Percentiles rank a stretch among this genome's conserved stretches.
phyloP scores from a whole-genome alignment of 2,797 vertebrate species.

The Megalops cyprinoides region DNA sequence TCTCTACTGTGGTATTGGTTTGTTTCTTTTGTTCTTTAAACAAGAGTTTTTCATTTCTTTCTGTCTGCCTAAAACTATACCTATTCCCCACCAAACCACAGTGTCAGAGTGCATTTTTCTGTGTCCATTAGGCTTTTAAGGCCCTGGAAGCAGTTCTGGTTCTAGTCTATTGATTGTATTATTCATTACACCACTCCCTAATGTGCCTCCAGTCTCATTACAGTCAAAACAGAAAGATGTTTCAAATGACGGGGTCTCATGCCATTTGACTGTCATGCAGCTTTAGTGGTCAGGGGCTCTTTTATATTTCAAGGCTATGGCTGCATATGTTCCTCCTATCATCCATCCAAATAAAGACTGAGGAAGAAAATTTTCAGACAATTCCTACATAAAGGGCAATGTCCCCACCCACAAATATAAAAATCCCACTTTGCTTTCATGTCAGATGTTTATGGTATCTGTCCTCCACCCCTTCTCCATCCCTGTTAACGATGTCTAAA shows the following conservation, averaged over 20 bases:
- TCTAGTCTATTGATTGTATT: slow-evolving; percentile 51
- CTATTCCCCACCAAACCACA: background rate
- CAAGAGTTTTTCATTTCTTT: slow-evolving; percentile 10
- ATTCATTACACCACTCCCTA: slow-evolving; percentile 56
- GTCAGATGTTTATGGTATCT: no score
- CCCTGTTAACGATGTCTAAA: no score
- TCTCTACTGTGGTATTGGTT: slow-evolving; percentile 57
- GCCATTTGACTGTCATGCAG: background rate
- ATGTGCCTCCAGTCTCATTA: slow-evolving; percentile 41
- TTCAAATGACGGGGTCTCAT: background rate
- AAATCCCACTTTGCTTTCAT: no score
- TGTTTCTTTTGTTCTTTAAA: slow-evolving; percentile 34
- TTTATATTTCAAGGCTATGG: background rate
- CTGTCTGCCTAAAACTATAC: background rate
- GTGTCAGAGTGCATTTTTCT: slow-evolving; percentile 58
- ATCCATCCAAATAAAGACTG: no score
- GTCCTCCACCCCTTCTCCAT: no score
- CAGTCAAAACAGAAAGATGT: slow-evolving; percentile 14
- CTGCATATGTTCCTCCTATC: no score
- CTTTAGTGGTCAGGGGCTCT: background rate
- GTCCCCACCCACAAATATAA: no score
- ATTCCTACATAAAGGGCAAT: no score
- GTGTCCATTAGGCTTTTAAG: slow-evolving; percentile 60
- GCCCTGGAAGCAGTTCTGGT: slow-evolving; percentile 47
- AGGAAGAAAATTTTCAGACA: no score